Percentiles rank a stretch among this genome's conserved stretches.
Conservation (phyloP, 2,113 vertebrate genomes). For the Arvicanthis niloticus region DNA sequence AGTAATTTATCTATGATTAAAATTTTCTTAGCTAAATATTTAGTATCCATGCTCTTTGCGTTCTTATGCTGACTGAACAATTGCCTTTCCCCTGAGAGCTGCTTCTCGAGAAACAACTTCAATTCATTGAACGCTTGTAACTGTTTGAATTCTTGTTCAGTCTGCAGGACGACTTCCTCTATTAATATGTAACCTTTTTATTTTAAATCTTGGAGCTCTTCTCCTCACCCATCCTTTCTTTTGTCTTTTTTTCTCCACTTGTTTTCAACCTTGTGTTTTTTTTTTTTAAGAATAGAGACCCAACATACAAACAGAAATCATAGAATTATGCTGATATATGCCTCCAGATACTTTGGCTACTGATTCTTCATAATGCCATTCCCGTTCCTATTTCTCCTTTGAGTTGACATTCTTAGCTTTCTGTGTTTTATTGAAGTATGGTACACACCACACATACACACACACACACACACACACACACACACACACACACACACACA, state of each 20-base stretch:
- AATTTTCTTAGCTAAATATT: background rate
- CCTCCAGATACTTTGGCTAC: background rate
- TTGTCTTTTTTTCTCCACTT: background rate
- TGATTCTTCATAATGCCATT: background rate
- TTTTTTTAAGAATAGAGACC: background rate
- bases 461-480: background rate
- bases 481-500: background rate
- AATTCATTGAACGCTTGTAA: background rate
- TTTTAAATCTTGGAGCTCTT: background rate
- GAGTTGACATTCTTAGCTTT: conserved; percentile 33
- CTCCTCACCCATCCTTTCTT: background rate
- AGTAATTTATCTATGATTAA: background rate
- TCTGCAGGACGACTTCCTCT: background rate
- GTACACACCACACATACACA: background rate
- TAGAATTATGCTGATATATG: background rate
- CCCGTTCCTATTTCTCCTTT: background rate
- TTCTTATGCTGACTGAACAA: background rate
- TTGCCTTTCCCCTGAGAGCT: background rate
- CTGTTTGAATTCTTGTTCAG: background rate
- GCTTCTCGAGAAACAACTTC: background rate
- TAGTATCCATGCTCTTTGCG: background rate
- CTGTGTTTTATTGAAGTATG: conserved; percentile 19
- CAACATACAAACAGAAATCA: background rate
- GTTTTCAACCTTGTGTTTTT: background rate
- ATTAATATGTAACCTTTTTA: background rate